Percentiles rank a stretch among this genome's conserved stretches.
phyloP scores from a whole-genome alignment of 2,797 vertebrate genomes.

The Muraenolepis orangiensis region DNA sequence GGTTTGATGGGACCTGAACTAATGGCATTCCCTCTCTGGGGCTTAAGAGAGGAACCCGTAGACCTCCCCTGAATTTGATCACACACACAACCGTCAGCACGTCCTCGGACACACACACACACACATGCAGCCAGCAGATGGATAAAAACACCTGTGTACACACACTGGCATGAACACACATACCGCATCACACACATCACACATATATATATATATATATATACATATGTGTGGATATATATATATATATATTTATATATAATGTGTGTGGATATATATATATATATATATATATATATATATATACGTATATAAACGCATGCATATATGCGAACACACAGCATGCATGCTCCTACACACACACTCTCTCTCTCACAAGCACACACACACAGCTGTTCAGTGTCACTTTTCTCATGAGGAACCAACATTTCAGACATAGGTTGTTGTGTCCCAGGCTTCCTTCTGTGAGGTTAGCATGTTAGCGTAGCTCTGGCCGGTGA shows the following conservation, averaged over 20 bases:
- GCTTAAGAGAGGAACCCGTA: constrained; percentile 28
- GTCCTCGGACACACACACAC: constrained; percentile 13
- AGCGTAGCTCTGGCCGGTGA: not conserved
- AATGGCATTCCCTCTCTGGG: constrained; percentile 44
- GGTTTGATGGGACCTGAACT: constrained; percentile 53
- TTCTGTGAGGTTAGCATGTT: not conserved
- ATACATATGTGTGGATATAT: not conserved
- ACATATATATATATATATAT: no score
- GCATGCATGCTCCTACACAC: no score
- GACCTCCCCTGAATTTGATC: constrained; percentile 42
- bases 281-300: no score
- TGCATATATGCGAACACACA: no score
- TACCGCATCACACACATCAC: no score
- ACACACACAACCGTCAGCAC: not conserved
- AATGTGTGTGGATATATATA: not conserved
- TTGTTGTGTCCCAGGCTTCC: not conserved
- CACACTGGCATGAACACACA: not conserved
- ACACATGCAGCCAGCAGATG: not conserved
- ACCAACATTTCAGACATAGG: no score
- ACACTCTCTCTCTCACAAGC: no score
- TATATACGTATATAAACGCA: no score
- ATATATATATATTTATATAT: no score
- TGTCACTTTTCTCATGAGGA: not conserved
- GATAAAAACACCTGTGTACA: constrained; percentile 20
- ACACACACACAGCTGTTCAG: not conserved